These are phyloP conservation scores for Netta rufina DNA, from an alignment of 2,797 vertebrate genomes.

Conservation along the genomic window DNA sequence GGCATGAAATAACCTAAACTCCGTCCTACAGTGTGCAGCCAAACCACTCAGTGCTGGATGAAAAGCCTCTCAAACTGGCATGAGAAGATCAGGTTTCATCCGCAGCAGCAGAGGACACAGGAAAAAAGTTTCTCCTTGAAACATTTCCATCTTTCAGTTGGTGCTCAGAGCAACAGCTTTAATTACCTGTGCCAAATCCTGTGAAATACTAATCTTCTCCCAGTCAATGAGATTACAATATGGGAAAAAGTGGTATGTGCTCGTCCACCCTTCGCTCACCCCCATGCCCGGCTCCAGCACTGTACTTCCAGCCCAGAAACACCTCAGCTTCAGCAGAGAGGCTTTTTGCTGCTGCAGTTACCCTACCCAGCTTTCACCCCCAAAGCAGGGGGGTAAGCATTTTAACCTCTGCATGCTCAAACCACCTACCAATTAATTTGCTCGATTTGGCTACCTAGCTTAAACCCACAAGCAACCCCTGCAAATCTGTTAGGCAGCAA, in stretches of 20 bases:
- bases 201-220: not conserved
- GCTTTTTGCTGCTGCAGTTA: not conserved
- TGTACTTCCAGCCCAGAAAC: not conserved
- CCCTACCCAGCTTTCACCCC: fast-evolving
- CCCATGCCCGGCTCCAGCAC: not conserved
- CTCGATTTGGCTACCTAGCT: not conserved
- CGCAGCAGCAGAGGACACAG: not conserved
- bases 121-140: not conserved
- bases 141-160: not conserved
- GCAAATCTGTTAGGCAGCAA: not conserved
- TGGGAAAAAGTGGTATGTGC: not conserved
- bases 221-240: not conserved
- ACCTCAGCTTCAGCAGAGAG: fast-evolving
- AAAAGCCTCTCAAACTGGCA: not conserved
- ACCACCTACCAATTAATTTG: not conserved
- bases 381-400: not conserved
- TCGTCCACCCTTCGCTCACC: not conserved
- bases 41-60: not conserved
- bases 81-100: fast-evolving
- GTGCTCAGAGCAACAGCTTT: not conserved
- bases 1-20: not conserved
- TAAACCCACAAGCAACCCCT: not conserved
- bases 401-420: not conserved
- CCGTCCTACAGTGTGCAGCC: not conserved
- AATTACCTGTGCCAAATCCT: fast-evolving